These are phyloP conservation scores for Ellobium chinense DNA, from an alignment of 2,888 invertebrate genomes.

Conservation along the genomic window DNA sequence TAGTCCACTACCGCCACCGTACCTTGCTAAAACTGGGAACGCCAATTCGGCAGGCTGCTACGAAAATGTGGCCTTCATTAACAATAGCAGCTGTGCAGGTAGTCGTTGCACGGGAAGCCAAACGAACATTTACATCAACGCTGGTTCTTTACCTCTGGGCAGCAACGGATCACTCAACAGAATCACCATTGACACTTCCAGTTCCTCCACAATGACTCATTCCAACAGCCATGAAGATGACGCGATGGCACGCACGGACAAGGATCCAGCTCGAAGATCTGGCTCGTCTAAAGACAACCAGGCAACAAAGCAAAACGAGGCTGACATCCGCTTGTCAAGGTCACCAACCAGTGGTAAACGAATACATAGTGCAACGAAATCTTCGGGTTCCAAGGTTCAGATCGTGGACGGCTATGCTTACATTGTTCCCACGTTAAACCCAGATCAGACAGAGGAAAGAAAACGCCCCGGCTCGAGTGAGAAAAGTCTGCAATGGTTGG, in stretches of 20 bases:
- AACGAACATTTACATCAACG: conserved; percentile 17
- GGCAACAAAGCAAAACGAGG: no score
- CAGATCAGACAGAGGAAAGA: background rate
- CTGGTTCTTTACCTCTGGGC: background rate
- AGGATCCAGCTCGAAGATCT: no score
- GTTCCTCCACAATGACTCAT: background rate
- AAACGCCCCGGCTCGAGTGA: no score
- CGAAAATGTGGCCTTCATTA: background rate
- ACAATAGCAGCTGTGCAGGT: background rate
- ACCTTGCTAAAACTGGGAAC: background rate
- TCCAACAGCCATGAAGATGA: no score
- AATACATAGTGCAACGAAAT: background rate
- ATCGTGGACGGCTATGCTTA: conserved; percentile 15
- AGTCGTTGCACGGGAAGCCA: background rate
- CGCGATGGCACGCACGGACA: no score
- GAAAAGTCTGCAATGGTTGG: no score
- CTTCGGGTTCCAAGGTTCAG: background rate
- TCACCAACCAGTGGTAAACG: background rate
- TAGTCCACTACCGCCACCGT: background rate
- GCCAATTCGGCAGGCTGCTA: background rate
- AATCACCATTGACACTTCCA: conserved; percentile 5
- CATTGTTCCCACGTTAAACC: conserved; percentile 8
- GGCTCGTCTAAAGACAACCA: no score
- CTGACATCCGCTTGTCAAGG: no score
- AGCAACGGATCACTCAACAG: background rate